A percentile compares a stretch with the other conserved stretches of the same genome.
These are phyloP conservation scores for Emydoidea blandingii DNA, from an alignment of 2,797 vertebrate genomes.

Conservation along the genomic window DNA sequence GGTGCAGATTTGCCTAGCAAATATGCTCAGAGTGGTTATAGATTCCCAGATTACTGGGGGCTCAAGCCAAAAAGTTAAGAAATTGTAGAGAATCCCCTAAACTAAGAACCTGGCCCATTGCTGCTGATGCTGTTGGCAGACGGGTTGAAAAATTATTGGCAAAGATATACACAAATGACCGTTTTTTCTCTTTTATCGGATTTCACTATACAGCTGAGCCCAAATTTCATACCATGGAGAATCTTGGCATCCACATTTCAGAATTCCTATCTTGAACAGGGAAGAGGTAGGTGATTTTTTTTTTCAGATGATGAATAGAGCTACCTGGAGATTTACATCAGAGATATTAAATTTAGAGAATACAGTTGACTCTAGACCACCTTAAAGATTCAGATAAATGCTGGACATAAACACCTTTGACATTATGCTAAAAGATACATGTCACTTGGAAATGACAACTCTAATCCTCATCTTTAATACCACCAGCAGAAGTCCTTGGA, in stretches of 20 bases:
- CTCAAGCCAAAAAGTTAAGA: no score
- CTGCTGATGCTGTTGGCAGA: no score
- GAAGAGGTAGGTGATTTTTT: neutral
- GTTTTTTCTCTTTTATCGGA: neutral
- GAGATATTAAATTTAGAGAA: conserved; percentile 41
- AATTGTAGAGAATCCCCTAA: no score
- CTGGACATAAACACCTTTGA: neutral
- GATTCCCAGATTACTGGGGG: no score
- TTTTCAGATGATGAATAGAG: neutral
- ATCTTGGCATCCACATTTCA: neutral
- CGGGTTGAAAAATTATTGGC: neutral
- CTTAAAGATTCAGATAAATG: conserved; percentile 5
- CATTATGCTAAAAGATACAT: neutral
- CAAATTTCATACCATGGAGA: neutral
- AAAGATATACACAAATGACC: neutral
- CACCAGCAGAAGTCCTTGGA: neutral
- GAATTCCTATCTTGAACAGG: neutral
- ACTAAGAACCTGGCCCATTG: no score
- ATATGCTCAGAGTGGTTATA: no score
- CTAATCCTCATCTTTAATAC: neutral
- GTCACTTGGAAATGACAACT: neutral
- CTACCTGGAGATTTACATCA: neutral
- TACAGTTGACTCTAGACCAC: conserved; percentile 4
- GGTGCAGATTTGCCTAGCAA: no score
- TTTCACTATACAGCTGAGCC: neutral